phyloP scores from a whole-genome alignment of 2,888 invertebrate genomes.

The Exocentrus adspersus region DNA sequence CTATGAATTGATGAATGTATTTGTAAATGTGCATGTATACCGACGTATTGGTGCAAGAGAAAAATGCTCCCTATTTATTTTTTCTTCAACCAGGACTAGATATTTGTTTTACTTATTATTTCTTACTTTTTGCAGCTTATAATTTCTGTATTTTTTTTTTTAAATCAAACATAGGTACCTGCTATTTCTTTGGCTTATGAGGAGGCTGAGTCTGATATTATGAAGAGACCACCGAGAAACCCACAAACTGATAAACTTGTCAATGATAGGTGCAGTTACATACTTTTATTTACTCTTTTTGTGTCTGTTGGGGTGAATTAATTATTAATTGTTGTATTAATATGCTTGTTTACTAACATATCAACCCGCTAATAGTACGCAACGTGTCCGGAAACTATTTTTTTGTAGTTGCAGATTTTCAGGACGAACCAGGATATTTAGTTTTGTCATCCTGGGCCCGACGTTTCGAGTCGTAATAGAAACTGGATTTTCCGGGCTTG shows the following conservation, averaged over 20 bases:
- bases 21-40: no score
- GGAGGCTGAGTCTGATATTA: slow-evolving; percentile 90
- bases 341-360: slow-evolving; percentile 34
- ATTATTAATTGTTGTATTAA: no score
- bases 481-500: no score
- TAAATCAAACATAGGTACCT: slow-evolving; percentile 72
- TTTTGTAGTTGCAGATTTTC: no score
- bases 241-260: slow-evolving; percentile 91
- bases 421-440: no score
- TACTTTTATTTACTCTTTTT: slow-evolving; percentile 39
- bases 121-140: slow-evolving; percentile 39
- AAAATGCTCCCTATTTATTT: slow-evolving; percentile 8
- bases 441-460: no score
- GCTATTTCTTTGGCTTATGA: slow-evolving; percentile 94
- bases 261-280: slow-evolving; percentile 81
- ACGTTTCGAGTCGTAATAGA: no score
- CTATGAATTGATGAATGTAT: no score
- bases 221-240: slow-evolving; percentile 92
- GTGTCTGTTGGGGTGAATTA: slow-evolving; percentile 22
- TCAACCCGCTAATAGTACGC: no score
- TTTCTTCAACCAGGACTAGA: not conserved
- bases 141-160: slow-evolving; percentile 46
- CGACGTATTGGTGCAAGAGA: slow-evolving; percentile 18
- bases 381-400: no score
- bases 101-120: slow-evolving; percentile 30